phyloP scores from a whole-genome alignment of 2,888 invertebrate genomes.

The Lepas anatifera region DNA sequence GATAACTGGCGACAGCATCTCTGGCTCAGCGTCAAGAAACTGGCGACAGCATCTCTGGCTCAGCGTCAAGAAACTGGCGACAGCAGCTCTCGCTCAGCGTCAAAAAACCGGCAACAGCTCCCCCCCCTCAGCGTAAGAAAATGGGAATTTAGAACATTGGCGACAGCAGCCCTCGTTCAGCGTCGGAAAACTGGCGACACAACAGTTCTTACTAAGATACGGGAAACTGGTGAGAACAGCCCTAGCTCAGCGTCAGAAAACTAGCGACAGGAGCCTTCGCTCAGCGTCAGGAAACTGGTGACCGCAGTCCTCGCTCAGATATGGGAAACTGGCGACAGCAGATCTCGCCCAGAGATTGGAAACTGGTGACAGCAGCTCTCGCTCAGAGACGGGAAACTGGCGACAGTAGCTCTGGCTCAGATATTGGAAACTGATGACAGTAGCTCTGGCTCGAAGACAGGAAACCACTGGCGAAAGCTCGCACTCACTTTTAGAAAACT shows the following conservation, averaged over 20 bases:
- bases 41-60: not conserved
- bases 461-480: not conserved
- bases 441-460: no score
- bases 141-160: not conserved
- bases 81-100: not conserved
- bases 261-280: not conserved
- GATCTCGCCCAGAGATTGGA: not conserved
- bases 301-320: not conserved
- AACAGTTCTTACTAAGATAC: not conserved
- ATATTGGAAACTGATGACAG: no score
- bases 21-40: not conserved
- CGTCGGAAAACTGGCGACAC: no score
- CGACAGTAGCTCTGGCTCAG: no score
- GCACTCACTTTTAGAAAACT: not conserved
- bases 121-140: not conserved
- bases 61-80: not conserved
- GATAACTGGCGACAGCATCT: not conserved
- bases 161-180: not conserved
- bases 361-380: not conserved
- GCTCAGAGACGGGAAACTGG: no score
- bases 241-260: not conserved
- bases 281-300: not conserved
- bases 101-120: not conserved
- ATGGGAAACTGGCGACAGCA: not conserved
- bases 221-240: not conserved